phyloP scores from a whole-genome alignment of 2,113 vertebrate species.

The Cairina moschata region DNA sequence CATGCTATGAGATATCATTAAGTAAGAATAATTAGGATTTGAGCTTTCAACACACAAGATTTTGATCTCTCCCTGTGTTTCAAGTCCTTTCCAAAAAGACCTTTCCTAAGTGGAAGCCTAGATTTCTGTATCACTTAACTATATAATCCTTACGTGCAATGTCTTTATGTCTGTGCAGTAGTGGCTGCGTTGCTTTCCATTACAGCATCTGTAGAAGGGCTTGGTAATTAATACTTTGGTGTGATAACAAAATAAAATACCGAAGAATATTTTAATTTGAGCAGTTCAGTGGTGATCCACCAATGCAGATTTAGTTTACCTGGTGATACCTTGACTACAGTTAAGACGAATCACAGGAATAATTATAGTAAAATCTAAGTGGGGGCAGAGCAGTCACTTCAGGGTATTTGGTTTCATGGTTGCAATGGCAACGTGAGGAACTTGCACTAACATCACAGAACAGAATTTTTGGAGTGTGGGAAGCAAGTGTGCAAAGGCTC shows the following conservation, averaged over 20 bases:
- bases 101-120: background rate
- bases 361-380: background rate
- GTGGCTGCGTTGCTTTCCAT: background rate
- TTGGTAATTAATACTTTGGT: background rate
- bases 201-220: background rate
- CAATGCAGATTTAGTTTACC: background rate
- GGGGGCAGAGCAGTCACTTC: background rate
- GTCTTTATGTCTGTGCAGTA: background rate
- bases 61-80: background rate
- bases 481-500: slow-evolving; percentile 29
- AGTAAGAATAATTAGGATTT: slow-evolving; percentile 37
- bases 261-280: background rate
- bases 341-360: background rate
- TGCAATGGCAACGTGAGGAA: background rate
- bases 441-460: background rate
- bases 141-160: background rate
- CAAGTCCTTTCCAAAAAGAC: background rate
- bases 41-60: background rate
- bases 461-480: slow-evolving; percentile 18
- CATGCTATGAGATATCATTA: slow-evolving; percentile 24
- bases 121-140: background rate
- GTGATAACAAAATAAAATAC: background rate
- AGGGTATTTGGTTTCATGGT: background rate
- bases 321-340: background rate
- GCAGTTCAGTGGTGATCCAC: background rate